Evolutionary conservation across 30 jellyfish, hydroid and myxozoan species (phyloP).

Genomic region (Aurelia aurita): DNA sequence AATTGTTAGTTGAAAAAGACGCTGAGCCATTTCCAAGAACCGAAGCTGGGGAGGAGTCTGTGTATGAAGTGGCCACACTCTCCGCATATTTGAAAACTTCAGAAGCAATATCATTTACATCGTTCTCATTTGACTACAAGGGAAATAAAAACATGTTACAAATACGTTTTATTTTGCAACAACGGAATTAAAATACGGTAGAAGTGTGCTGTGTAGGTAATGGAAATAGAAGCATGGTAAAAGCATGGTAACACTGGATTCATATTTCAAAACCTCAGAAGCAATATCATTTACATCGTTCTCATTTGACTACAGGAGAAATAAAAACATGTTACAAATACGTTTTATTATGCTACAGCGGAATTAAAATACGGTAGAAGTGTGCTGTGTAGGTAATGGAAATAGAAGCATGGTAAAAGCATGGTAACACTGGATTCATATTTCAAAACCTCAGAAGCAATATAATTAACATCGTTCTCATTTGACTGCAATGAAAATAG

Average conservation of each 20-base stretch:
- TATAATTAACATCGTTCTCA: constrained; percentile 2
- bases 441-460: constrained; percentile 22
- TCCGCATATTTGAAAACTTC: constrained; percentile 18
- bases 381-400: too few species aligned
- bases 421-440: too few species aligned
- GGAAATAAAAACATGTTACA: background rate
- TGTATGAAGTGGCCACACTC: constrained; percentile 33
- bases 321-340: background rate
- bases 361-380: too few species aligned
- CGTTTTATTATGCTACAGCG: too few species aligned
- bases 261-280: constrained; percentile 3
- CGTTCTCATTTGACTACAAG: background rate
- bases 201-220: too few species aligned
- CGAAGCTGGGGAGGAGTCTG: constrained; percentile 28
- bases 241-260: too few species aligned
- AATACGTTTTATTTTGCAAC: too few species aligned
- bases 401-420: too few species aligned
- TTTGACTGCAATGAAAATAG: background rate
- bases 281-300: constrained; percentile 33
- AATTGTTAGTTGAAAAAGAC: constrained; percentile 35
- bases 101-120: constrained; percentile 29
- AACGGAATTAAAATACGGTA: too few species aligned
- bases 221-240: too few species aligned
- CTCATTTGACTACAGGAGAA: background rate
- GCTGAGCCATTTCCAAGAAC: constrained; percentile 65